A percentile compares a stretch with the other conserved stretches of the same genome.
phyloP scores from a whole-genome alignment of 2,113 vertebrate genomes.

The Taxidea taxus region DNA sequence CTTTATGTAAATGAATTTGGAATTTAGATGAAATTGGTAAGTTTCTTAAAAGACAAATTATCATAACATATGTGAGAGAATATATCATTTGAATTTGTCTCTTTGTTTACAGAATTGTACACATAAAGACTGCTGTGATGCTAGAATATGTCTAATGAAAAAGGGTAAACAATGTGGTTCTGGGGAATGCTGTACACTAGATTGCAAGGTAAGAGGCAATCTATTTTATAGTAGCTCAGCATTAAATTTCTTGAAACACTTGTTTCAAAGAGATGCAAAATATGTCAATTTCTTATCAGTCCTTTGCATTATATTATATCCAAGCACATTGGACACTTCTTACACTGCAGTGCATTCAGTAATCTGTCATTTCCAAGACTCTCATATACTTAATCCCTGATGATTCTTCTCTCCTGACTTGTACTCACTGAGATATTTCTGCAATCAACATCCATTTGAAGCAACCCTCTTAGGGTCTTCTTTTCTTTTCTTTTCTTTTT shows the following conservation, averaged over 20 bases:
- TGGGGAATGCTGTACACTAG: conserved; percentile 21
- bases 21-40: background rate
- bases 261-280: background rate
- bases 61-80: background rate
- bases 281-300: background rate
- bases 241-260: background rate
- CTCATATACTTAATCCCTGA: background rate
- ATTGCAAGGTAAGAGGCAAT: conserved; percentile 43
- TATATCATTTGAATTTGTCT: background rate
- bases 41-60: background rate
- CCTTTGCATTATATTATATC: background rate
- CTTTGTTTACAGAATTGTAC: conserved; percentile 52
- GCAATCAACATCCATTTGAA: background rate
- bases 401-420: background rate
- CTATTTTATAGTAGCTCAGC: background rate
- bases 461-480: background rate
- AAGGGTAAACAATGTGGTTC: background rate
- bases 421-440: background rate
- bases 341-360: background rate
- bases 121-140: conserved; percentile 51
- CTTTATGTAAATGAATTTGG: background rate
- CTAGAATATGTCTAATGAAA: background rate
- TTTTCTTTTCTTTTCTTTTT: background rate
- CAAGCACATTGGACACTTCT: background rate
- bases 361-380: background rate